A percentile compares a stretch with the other conserved stretches of the same genome.
These are phyloP conservation scores for Clytia hemisphaerica DNA, from an alignment of 30 jellyfish, hydroid and myxozoan species.

Conservation along the genomic window DNA sequence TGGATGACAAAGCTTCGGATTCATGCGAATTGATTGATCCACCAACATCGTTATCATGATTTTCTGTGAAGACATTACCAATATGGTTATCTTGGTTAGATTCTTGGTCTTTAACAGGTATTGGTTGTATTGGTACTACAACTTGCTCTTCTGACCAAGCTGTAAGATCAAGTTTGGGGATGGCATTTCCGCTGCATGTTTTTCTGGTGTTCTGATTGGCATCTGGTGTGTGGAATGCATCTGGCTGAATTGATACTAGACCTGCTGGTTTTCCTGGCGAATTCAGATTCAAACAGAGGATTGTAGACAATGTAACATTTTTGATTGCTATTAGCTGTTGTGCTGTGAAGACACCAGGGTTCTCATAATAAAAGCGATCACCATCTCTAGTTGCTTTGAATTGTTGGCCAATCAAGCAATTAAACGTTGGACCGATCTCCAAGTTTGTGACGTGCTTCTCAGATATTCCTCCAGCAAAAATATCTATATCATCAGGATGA, in stretches of 20 bases:
- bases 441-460: constrained; percentile 3
- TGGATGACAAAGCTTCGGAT: too few species aligned
- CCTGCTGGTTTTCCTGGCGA: too few species aligned
- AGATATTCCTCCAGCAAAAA: constrained; percentile 21
- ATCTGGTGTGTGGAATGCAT: constrained; percentile 1
- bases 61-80: too few species aligned
- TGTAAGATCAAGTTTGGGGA: too few species aligned
- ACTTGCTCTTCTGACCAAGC: too few species aligned
- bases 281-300: not conserved
- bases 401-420: constrained; percentile 22
- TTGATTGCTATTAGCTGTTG: constrained; percentile 2
- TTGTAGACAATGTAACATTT: not conserved
- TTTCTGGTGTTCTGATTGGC: too few species aligned
- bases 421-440: not conserved
- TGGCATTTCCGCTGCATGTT: too few species aligned
- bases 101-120: too few species aligned
- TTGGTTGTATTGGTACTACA: too few species aligned
- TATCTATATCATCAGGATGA: constrained; percentile 14
- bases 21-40: too few species aligned
- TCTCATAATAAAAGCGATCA: constrained; percentile 31
- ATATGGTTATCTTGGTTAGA: too few species aligned
- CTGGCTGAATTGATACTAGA: not conserved
- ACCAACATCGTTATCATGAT: too few species aligned
- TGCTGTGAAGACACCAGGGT: constrained; percentile 26
- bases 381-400: constrained; percentile 32